These are phyloP conservation scores for Nematopogon swammerdamellus DNA, from an alignment of 2,888 invertebrate species.

Conservation along the genomic window DNA sequence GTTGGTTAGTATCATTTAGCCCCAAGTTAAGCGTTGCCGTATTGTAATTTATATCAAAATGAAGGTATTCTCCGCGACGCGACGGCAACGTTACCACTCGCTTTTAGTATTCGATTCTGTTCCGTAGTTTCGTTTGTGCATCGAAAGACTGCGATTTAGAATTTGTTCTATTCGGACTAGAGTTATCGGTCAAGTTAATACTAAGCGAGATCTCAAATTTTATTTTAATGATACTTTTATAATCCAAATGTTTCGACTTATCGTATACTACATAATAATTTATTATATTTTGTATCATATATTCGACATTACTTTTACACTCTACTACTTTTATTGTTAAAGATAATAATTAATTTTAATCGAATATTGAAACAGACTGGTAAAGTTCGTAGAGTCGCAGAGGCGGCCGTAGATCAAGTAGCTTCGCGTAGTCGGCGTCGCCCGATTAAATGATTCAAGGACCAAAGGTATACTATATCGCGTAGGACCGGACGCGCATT, in stretches of 20 bases:
- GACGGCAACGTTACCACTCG: background rate
- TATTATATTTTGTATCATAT: constrained; percentile 55
- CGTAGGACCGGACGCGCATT: constrained; percentile 55
- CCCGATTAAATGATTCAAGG: constrained; percentile 54
- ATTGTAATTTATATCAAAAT: background rate
- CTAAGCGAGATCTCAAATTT: constrained; percentile 58
- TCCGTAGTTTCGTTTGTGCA: background rate
- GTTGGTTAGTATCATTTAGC: background rate
- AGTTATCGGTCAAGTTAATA: constrained; percentile 31
- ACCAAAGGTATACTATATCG: constrained; percentile 56
- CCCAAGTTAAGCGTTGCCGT: background rate
- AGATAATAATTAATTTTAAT: constrained; percentile 57
- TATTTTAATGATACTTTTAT: constrained; percentile 50
- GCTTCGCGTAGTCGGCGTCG: constrained; percentile 56
- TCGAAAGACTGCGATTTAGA: constrained; percentile 1
- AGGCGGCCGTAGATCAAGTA: constrained; percentile 55
- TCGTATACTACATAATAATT: constrained; percentile 43
- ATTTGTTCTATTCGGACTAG: background rate
- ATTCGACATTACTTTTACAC: constrained; percentile 53
- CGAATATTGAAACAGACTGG: constrained; percentile 57
- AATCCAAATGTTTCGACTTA: constrained; percentile 50
- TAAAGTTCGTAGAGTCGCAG: constrained; percentile 57
- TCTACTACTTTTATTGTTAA: constrained; percentile 52
- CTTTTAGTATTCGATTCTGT: background rate
- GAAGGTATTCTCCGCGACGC: background rate